Percentiles rank a stretch among this genome's conserved stretches.
Conservation (phyloP, 2,888 invertebrate species). For the Drosophila ochracea region DNA sequence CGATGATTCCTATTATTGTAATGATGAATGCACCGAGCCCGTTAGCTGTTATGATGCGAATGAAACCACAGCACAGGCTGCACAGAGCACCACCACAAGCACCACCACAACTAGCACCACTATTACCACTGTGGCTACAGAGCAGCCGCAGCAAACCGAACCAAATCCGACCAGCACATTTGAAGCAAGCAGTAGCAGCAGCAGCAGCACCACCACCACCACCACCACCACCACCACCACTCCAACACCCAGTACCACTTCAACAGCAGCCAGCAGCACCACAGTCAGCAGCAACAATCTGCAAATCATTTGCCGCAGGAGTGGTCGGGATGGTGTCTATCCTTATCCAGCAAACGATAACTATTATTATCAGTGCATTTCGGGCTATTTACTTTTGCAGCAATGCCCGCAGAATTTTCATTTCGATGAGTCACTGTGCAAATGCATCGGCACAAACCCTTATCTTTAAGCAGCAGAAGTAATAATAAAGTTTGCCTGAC, state of each 20-base stretch:
- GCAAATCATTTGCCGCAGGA: constrained; percentile 41
- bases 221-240: background rate
- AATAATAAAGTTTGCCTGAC: constrained; percentile 36
- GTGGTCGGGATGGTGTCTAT: constrained; percentile 55
- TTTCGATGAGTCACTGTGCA: constrained; percentile 55
- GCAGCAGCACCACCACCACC: background rate
- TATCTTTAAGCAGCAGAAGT: constrained; percentile 47
- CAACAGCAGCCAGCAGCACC: background rate
- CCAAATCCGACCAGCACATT: background rate
- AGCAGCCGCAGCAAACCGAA: background rate
- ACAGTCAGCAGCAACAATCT: constrained; percentile 21
- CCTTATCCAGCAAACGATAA: constrained; percentile 68
- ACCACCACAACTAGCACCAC: background rate
- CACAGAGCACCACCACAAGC: constrained; percentile 1
- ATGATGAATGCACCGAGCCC: constrained; percentile 64
- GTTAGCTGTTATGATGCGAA: constrained; percentile 44
- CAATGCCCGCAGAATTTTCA: constrained; percentile 79
- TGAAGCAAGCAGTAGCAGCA: background rate
- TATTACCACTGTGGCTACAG: constrained; percentile 1
- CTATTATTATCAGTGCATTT: constrained; percentile 72
- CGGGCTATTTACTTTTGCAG: constrained; percentile 70
- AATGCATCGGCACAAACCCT: constrained; percentile 53
- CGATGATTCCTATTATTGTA: constrained; percentile 73
- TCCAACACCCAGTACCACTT: background rate
- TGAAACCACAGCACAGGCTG: background rate